Percentiles rank a stretch among this genome's conserved stretches.
These are phyloP conservation scores for Dipodomys ordii DNA, from an alignment of 2,113 vertebrate species.

Conservation along the genomic window DNA sequence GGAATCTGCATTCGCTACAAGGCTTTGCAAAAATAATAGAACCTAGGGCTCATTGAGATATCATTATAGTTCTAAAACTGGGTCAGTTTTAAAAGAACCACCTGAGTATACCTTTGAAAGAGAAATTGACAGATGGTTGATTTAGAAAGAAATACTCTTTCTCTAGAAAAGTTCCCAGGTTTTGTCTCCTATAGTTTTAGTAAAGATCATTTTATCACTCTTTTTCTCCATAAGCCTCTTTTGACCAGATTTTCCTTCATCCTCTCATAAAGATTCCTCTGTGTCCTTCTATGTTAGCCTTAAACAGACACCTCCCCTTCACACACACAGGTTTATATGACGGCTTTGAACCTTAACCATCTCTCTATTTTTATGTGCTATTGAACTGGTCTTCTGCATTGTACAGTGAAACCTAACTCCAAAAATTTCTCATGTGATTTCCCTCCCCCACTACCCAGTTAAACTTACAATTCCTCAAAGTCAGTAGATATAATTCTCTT, in stretches of 20 bases:
- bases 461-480: background rate
- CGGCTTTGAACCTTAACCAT: background rate
- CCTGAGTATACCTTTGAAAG: background rate
- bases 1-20: background rate
- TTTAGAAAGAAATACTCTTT: background rate
- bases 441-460: background rate
- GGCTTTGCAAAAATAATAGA: background rate
- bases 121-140: background rate
- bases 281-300: background rate
- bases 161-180: constrained; percentile 4
- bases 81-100: background rate
- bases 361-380: background rate
- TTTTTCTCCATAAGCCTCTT: background rate
- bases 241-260: background rate
- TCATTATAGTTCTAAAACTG: background rate
- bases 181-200: background rate
- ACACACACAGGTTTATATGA: background rate
- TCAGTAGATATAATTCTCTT: background rate
- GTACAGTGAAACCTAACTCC: background rate
- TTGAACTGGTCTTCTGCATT: background rate
- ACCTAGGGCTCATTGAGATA: background rate
- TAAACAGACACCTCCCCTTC: background rate
- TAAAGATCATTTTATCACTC: background rate
- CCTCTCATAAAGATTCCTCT: background rate
- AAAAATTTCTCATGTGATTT: background rate